phyloP scores from a whole-genome alignment of 1,140 invertebrate genomes.

The Subanguina moxae region DNA sequence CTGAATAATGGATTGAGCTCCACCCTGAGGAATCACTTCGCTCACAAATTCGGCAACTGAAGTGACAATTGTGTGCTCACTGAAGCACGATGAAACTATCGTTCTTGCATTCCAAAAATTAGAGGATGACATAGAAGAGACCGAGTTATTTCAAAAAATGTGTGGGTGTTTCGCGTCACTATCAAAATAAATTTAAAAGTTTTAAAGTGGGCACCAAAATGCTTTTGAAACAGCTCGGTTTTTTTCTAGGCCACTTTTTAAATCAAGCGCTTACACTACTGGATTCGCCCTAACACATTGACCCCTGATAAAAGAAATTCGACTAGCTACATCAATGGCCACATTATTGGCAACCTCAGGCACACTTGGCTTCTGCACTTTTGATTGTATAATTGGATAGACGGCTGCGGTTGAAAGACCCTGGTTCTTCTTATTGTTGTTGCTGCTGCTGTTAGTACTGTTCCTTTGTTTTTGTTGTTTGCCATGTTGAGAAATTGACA shows the following conservation, averaged over 20 bases:
- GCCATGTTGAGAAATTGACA: slow-evolving; percentile 9
- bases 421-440: slow-evolving; percentile 24
- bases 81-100: background rate
- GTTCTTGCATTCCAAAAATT: too few species aligned
- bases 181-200: too few species aligned
- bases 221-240: too few species aligned
- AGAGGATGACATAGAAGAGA: too few species aligned
- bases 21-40: slow-evolving; percentile 50
- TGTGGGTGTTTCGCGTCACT: too few species aligned
- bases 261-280: slow-evolving; percentile 36
- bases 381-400: slow-evolving; percentile 23
- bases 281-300: slow-evolving; percentile 37
- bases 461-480: slow-evolving; percentile 20
- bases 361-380: background rate
- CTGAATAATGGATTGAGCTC: slow-evolving; percentile 19
- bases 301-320: slow-evolving; percentile 16
- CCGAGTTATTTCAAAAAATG: too few species aligned
- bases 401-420: slow-evolving; percentile 23
- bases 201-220: too few species aligned
- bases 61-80: slow-evolving; percentile 14
- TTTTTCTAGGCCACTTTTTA: background rate
- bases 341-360: slow-evolving; percentile 8
- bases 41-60: slow-evolving; percentile 54
- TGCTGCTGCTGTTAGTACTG: background rate
- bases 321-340: background rate